phyloP scores from a whole-genome alignment of 2,888 invertebrate genomes.

The Eilema griseolum region DNA sequence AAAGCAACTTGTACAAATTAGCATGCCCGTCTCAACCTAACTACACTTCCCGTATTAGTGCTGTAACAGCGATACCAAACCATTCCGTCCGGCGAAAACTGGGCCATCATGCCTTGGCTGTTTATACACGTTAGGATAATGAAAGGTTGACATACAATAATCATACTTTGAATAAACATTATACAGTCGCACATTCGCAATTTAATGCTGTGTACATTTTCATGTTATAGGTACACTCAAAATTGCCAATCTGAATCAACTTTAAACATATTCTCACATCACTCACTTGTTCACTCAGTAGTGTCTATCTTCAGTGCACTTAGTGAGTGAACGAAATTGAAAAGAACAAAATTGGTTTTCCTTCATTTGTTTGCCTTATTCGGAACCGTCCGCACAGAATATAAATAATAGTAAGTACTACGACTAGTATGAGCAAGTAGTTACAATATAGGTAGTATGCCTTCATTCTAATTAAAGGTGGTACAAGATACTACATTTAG shows the following conservation, averaged over 20 bases:
- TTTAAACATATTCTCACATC: no score
- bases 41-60: not conserved
- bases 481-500: slow-evolving; percentile 51
- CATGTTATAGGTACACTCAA: no score
- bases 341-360: not conserved
- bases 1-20: slow-evolving; percentile 14
- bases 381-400: not conserved
- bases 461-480: slow-evolving; percentile 16
- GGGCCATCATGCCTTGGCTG: slow-evolving; percentile 23
- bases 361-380: not conserved
- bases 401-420: no score
- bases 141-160: not conserved
- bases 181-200: no score
- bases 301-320: no score
- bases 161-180: no score
- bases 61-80: slow-evolving; percentile 36
- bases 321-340: no score
- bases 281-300: no score
- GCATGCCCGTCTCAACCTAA: not conserved
- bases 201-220: no score
- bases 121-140: not conserved
- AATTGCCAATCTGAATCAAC: no score
- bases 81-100: slow-evolving; percentile 36
- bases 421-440: not conserved
- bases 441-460: not conserved